A percentile compares a stretch with the other conserved stretches of the same genome.
These are phyloP conservation scores for Eupeodes luniger DNA, from an alignment of 2,888 invertebrate genomes.

Conservation along the genomic window DNA sequence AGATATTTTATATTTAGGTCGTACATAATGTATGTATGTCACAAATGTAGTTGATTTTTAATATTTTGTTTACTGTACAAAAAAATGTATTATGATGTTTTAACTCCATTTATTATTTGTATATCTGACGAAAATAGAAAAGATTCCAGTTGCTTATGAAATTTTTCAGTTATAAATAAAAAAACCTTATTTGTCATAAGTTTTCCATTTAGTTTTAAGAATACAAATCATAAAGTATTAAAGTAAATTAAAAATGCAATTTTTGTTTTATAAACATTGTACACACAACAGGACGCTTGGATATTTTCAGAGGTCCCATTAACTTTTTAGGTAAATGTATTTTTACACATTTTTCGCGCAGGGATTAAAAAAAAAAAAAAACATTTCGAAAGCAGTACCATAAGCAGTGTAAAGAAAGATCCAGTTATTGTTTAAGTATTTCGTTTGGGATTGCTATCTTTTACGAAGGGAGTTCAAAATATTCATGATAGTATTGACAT, in stretches of 20 bases:
- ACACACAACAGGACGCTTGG: not conserved
- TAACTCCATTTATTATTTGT: slow-evolving; percentile 28
- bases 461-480: too few relatives aligned
- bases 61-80: slow-evolving; percentile 37
- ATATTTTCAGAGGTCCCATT: too few relatives aligned
- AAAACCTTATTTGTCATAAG: slow-evolving; percentile 40
- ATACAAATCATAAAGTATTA: slow-evolving; percentile 52
- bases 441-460: too few relatives aligned
- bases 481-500: too few relatives aligned
- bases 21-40: not conserved
- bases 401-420: too few relatives aligned
- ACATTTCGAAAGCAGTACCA: too few relatives aligned
- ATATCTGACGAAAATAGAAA: slow-evolving; percentile 6
- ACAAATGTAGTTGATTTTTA: slow-evolving; percentile 5
- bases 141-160: slow-evolving; percentile 43
- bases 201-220: slow-evolving; percentile 72
- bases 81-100: slow-evolving; percentile 36
- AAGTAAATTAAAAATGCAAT: slow-evolving; percentile 18
- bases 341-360: too few relatives aligned
- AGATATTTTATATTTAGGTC: not conserved
- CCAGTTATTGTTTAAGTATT: too few relatives aligned
- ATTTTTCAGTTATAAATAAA: slow-evolving; percentile 39
- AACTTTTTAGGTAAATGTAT: too few relatives aligned
- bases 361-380: too few relatives aligned
- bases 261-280: not conserved